Evolutionary conservation across 1,140 invertebrate species (phyloP), one percentile per base, ranked within the genome.

Genomic region (Babylonia areolata): DNA sequence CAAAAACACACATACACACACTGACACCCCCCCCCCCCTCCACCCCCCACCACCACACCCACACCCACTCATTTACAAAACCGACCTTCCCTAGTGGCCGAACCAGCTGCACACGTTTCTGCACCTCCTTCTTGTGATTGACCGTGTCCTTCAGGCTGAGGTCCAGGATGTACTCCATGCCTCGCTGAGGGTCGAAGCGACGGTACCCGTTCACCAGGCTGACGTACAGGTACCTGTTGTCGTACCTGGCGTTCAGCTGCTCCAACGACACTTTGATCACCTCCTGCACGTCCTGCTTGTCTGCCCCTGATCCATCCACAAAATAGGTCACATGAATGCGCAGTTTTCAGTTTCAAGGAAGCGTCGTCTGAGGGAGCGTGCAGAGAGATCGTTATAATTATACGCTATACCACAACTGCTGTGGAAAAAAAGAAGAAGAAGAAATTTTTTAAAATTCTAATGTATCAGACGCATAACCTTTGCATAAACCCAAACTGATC

Each of bases 81-180:
- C 58, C 23, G 58, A 97, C 96, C 91, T 97, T 96, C 37, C 97
- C 58, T 75, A 99, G 93, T 1, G 97, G 96, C 90, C 98, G 97
- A 17, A 94, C 88, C 0, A 94, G 85, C 42, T 94, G 90, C 31
- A 94, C 91, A 28, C 93, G 84, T 73, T 91, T 92, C 6, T 90
- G 80, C 33, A 90, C 86, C n/a, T 88, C 82, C 39, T 46, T 87
- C 83, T 91, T 90, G n/a, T 94, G 91, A 78, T 77, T 90, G 77
- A 85, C 78, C 20, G 88, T 92, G 51, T 93, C 93, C 71, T 95
- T 93, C 71, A 94, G 85, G 90, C 96, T 94, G 28, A 98, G 91
- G 94, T 98, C 97, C 33, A 99, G 91, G 81, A 96, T 96, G 93
- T 98, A 99, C 93, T 97, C 97, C 95, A 98, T 96, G 71, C 98